A percentile compares a stretch with the other conserved stretches of the same genome.
Evolutionary conservation across 2,797 vertebrate species (phyloP).

Genomic region (Tokudaia muenninki): DNA sequence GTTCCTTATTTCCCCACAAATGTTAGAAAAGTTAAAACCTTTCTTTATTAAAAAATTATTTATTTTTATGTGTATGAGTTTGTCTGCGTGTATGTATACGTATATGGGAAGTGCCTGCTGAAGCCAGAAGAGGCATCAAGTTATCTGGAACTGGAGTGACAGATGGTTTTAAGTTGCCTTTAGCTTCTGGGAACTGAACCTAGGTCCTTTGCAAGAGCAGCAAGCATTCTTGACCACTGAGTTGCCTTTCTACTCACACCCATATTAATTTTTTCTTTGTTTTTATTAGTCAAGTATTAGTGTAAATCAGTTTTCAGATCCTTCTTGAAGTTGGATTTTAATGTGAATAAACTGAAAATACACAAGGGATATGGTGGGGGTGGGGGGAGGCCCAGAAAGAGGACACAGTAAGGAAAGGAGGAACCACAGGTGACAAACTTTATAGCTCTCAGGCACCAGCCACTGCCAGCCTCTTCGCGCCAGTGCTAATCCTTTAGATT

Average conservation of each 20-base stretch:
- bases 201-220: background rate
- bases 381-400: background rate
- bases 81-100: background rate
- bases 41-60: background rate
- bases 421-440: background rate
- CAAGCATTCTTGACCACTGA: background rate
- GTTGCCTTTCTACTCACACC: background rate
- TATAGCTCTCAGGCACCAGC: background rate
- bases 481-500: background rate
- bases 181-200: background rate
- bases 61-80: background rate
- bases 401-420: background rate
- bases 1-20: background rate
- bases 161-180: background rate
- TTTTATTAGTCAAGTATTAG: background rate
- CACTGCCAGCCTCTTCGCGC: background rate
- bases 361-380: background rate
- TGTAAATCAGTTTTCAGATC: conserved; percentile 15
- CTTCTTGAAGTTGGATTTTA: conserved; percentile 45
- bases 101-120: background rate
- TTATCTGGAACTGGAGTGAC: background rate
- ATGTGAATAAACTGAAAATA: conserved; percentile 25
- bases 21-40: conserved; percentile 18
- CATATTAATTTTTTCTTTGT: background rate
- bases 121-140: background rate